Conservation (phyloP, 2,113 vertebrate genomes). For the Dromiciops gliroides region DNA sequence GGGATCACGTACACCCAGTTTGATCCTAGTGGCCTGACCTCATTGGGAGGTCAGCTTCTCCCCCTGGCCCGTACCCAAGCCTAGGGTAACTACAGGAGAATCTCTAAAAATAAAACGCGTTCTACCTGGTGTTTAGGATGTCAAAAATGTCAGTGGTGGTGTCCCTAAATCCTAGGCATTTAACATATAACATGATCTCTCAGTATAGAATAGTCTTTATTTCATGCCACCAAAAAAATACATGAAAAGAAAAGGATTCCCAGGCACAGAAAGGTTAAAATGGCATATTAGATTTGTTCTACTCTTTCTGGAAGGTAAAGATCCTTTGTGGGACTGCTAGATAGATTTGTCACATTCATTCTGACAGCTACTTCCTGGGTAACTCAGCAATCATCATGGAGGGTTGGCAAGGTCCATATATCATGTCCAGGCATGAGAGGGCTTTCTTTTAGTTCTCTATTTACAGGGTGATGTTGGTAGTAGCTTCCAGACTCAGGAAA, state of each 20-base stretch:
- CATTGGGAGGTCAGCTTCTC: background rate
- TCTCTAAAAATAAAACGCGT: background rate
- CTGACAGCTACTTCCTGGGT: background rate
- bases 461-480: background rate
- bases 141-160: background rate
- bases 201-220: background rate
- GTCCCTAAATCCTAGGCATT: background rate
- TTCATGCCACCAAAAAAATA: background rate
- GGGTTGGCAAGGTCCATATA: background rate
- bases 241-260: background rate
- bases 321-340: background rate
- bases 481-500: background rate
- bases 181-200: background rate
- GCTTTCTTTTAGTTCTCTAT: background rate
- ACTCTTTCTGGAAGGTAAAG: background rate
- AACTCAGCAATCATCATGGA: background rate
- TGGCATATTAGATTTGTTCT: background rate
- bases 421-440: background rate
- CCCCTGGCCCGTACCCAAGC: background rate
- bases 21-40: background rate
- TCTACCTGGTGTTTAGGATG: background rate
- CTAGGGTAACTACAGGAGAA: background rate
- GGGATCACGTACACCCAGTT: background rate
- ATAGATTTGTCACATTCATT: background rate
- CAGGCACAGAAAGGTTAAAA: background rate